Evolutionary conservation across 2,888 invertebrate species (phyloP), one percentile per base, ranked within the genome.

Genomic region (Parnassius smintheus): DNA sequence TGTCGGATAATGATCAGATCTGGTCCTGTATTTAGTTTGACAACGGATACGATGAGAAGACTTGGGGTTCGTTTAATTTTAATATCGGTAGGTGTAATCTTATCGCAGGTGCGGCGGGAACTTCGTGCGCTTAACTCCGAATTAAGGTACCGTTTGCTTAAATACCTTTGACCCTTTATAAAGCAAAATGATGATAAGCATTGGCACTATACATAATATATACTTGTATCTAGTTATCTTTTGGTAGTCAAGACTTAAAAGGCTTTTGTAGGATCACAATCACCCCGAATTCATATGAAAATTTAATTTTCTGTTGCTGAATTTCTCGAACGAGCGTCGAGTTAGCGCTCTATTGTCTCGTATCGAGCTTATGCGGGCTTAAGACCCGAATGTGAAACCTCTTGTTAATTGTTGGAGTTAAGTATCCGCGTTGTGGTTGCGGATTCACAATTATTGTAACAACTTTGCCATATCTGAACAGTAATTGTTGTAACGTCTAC

Each of bases 301-400:
- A 88, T 88, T 89, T 82, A 89, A 89, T 89, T 86, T 87, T 86
- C 84, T 81, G 85, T 84, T 82, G 83, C 83, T 82, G 83, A 85
- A 85, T 83, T 83, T 84, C 85, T 80, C 81, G 81, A 87, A 87
- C 81, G 75, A 79, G 79, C 81, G 81, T 72, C 64, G 82, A 85
- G 85, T 85, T 86, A 82, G 81, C 82, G 79, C 79, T 82, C 85
- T 80, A 86, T 88, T 90, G 88, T 89, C 82, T 86, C 78, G 76
- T 76, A 77, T 72, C 70, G 74, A 75, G 87, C 84, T 88, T 86
- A 87, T 87, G 85, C 84, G 86, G 88, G 89, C 83, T 85, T 85
- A 82, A 72, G 75, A 70, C 75, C 73, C 79, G 76, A 84, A 86
- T 83, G 83, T 85, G 84, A 81, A 80, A 77, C 83, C 85, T 78